Base-by-base conservation (phyloP, 2,888 invertebrate genomes). In the Clostera curtula region DNA sequence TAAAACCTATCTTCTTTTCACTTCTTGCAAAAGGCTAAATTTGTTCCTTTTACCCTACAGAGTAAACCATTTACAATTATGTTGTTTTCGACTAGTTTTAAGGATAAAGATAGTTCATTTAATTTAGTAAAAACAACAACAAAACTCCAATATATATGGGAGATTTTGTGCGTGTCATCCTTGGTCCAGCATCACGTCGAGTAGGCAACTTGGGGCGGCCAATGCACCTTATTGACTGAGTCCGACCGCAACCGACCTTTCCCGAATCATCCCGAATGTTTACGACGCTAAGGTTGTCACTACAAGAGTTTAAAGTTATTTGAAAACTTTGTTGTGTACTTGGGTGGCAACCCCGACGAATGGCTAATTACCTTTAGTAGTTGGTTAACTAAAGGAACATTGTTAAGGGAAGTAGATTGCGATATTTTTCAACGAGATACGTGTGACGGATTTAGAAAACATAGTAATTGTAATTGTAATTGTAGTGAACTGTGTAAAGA, bases 121-220 rank as follows among this genome's bases (percentile, higher is more conserved):
- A 16, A 16, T 4, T 5, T 26, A 27, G 26, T n/a, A 12, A 16
- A 8, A 19, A 10, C 20, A 23, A 24, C 25, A 31, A 33, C 18
- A 19, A 34, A 41, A 19, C 36, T 40, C 28, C 49, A 48, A 35
- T 36, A 19, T 27, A 38, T 24, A 12, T 12, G 37, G 49, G 50
- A 46, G 34, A 36, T 39, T 43, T 36, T 34, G 31, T 20, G 16
- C 14, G 30, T 36, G 52, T 43, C 38, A 56, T 47, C 44, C 53
- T 53, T 29, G 36, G 57, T 56, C 56, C 57, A 56, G 54, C 43
- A 47, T 46, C 49, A 53, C 49, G 57, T 51, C 53, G 58, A 56
- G 56, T 57, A 64, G 56, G 62, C 65, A 57, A 75, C 73, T 76
- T 76, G 69, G 74, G 75, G 74, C 82, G 80, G 77, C 71, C 68